Evolutionary conservation across 2,113 vertebrate species (phyloP), one percentile per base, ranked within the genome.

Genomic region (Apteryx owenii): DNA sequence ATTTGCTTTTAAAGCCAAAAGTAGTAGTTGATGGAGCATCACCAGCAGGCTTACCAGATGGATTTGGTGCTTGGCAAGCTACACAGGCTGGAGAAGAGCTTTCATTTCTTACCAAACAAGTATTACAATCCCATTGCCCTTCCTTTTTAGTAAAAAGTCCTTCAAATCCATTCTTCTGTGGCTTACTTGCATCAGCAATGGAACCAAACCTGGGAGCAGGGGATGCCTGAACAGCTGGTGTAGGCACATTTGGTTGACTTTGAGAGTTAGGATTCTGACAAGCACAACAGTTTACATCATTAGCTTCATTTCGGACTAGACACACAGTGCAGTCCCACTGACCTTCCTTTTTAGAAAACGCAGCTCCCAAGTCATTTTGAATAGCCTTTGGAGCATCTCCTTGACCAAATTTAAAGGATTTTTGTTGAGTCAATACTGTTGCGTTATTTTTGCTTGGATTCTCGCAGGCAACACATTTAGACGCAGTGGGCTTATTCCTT

Each of bases 71-170:
- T 75, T 94, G 64, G 94, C 99, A 99, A 85, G 99, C 93, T 38
- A 97, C 5, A 16, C 99, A 99, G 38, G 77, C 97, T 91, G 26
- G 90, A 31, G 97, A 98, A 86, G 98, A 98, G 25, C 68, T 89
- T 42, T 98, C 92, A 80, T 99, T 99, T 94, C 98, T 98, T 79
- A 99, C 95, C 13, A 98, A 26, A 86, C 99, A 99, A 60, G 33
- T 72, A 71, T 72, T 96, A 95, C 99, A 99, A 58, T 99, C 98
- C 99, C 99, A 99, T 46, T 99, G 96, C 21, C 98, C 99, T 82
- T 98, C 98, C 64, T 98, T 99, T 94, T 98, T 99, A 44, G 81
- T 4, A 97, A 99, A 99, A 89, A 97, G 97, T 29, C 97, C 97
- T 90, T 97, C 98, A 92, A 99, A 96, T 2, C 97, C 97, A 95